Conservation (phyloP, 1,140 invertebrate species). For the Lethocerus indicus region DNA sequence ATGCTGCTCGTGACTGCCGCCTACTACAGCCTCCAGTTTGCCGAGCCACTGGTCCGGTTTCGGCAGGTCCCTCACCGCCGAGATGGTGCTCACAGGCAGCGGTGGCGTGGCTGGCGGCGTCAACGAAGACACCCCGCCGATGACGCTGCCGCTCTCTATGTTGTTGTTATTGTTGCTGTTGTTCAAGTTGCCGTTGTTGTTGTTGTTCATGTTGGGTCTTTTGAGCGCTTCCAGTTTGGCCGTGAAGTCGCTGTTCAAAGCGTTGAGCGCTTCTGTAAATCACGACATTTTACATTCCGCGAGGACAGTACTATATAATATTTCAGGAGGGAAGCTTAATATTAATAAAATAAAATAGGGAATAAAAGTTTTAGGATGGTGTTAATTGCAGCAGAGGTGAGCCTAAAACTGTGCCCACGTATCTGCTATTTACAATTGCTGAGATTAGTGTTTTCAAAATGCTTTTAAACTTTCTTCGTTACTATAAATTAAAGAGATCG, state of each 20-base stretch:
- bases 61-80: conserved; percentile 30
- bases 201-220: conserved; percentile 20
- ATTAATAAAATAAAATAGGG: too few species aligned
- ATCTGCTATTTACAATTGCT: neutral
- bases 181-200: too few species aligned
- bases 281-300: neutral
- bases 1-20: conserved; percentile 14
- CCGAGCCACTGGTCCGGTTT: conserved; percentile 64
- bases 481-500: too few species aligned
- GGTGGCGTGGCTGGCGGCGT: conserved; percentile 24
- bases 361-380: too few species aligned
- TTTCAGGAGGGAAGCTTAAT: neutral
- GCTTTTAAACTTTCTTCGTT: too few species aligned
- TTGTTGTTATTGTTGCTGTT: conserved; percentile 18
- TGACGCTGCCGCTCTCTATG: too few species aligned
- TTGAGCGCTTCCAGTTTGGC: conserved; percentile 27
- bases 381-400: neutral
- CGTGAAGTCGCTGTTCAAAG: conserved; percentile 21
- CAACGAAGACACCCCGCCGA: conserved; percentile 24
- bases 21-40: conserved; percentile 38
- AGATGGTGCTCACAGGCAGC: conserved; percentile 26
- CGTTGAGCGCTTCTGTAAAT: conserved; percentile 9
- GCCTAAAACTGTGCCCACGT: neutral
- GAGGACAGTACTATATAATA: neutral
- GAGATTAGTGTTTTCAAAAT: too few species aligned